These are phyloP conservation scores for Calliphora vicina DNA, from an alignment of 1,140 invertebrate genomes.

Conservation along the genomic window DNA sequence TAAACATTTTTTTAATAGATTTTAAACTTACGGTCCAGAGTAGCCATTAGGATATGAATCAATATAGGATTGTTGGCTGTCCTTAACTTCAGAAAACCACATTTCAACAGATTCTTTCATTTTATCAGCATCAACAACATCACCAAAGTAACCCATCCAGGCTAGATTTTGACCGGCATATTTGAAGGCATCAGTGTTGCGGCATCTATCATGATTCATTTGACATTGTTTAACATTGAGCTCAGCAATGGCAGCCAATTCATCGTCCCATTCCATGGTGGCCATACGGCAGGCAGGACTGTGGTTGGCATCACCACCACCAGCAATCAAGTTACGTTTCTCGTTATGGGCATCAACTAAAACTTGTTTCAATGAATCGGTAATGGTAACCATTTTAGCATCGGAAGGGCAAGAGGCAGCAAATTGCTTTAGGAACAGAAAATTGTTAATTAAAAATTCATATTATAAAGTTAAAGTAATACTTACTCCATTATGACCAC, in stretches of 20 bases:
- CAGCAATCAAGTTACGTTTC: slow-evolving; percentile 50
- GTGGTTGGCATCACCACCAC: slow-evolving; percentile 43
- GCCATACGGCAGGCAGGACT: slow-evolving; percentile 54
- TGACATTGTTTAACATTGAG: slow-evolving; percentile 52
- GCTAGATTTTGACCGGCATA: slow-evolving; percentile 59
- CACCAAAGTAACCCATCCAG: slow-evolving; percentile 45
- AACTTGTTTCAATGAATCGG: slow-evolving; percentile 40
- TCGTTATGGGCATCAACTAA: slow-evolving; percentile 47
- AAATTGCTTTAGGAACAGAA: slow-evolving; percentile 5
- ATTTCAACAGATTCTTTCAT: not conserved
- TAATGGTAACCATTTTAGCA: slow-evolving; percentile 40
- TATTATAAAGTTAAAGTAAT: not conserved
- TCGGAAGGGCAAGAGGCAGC: slow-evolving; percentile 44
- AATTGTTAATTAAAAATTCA: not conserved
- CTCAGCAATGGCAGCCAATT: slow-evolving; percentile 50
- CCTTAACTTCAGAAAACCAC: slow-evolving; percentile 39
- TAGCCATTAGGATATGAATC: slow-evolving; percentile 1
- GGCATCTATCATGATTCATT: slow-evolving; percentile 54
- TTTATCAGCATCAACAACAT: not conserved
- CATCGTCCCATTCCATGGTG: slow-evolving; percentile 56
- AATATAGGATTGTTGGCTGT: not conserved
- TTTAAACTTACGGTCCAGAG: not conserved
- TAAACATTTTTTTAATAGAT: too few species aligned
- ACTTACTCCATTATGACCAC: not conserved
- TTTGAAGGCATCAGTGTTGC: slow-evolving; percentile 51